A percentile compares a stretch with the other conserved stretches of the same genome.
These are phyloP conservation scores for Aulostomus chinensis DNA, from an alignment of 2,797 vertebrate genomes.

Conservation along the genomic window DNA sequence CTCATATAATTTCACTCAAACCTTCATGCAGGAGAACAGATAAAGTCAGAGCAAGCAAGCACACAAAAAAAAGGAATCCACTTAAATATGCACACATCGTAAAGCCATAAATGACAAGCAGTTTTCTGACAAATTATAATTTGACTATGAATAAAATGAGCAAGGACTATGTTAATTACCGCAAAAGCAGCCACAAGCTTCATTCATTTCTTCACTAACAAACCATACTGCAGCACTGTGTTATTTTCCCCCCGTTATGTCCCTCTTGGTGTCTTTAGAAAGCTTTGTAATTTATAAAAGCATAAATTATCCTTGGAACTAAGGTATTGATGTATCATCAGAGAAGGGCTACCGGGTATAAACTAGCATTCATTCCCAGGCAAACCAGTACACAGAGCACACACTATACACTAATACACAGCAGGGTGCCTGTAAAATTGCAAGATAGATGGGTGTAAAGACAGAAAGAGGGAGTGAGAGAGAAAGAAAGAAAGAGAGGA, in stretches of 20 bases:
- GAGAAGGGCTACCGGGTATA: conserved; percentile 67
- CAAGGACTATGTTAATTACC: conserved; percentile 39
- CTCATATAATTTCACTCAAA: conserved; percentile 62
- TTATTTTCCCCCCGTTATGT: conserved; percentile 50
- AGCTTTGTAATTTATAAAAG: conserved; percentile 77
- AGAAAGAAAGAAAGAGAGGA: conserved; percentile 11
- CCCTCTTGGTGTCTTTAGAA: conserved; percentile 70
- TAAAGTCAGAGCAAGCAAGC: conserved; percentile 1
- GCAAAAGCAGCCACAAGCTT: conserved; percentile 33
- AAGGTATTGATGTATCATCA: conserved; percentile 80
- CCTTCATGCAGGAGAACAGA: conserved; percentile 27
- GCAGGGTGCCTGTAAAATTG: conserved; percentile 48
- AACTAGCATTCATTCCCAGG: conserved; percentile 66
- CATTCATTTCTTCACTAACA: conserved; percentile 41
- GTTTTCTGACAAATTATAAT: conserved; percentile 17
- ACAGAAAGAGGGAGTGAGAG: conserved; percentile 6
- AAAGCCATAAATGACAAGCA: conserved; percentile 5
- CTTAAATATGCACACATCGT: conserved; percentile 56
- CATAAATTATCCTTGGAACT: conserved; percentile 78
- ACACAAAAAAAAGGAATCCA: conserved; percentile 1
- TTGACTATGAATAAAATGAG: conserved; percentile 33
- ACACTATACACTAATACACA: conserved; percentile 47
- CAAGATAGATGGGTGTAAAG: conserved; percentile 24
- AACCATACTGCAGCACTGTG: conserved; percentile 35
- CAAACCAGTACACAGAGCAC: conserved; percentile 51